These are phyloP conservation scores for Archegozetes longisetosus DNA, from an alignment of 1,140 invertebrate genomes.

Conservation along the genomic window DNA sequence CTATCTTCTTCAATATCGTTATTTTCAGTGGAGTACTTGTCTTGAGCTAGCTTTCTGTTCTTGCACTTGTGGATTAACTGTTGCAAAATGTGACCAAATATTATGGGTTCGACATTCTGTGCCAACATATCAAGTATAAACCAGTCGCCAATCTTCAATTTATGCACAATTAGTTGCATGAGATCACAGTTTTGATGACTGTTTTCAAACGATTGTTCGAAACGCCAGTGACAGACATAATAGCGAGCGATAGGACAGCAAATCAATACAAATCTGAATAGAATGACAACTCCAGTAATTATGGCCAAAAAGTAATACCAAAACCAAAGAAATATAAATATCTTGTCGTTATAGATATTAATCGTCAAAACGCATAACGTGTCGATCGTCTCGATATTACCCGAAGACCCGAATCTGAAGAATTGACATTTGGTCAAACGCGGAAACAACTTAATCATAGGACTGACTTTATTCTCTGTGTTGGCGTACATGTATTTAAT, in stretches of 20 bases:
- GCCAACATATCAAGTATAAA: conserved; percentile 47
- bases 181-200: too few relatives aligned
- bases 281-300: conserved; percentile 17
- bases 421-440: conserved; percentile 79
- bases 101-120: conserved; percentile 49
- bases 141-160: conserved; percentile 44
- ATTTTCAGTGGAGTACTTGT: too few relatives aligned
- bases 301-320: conserved; percentile 26
- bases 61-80: too few relatives aligned
- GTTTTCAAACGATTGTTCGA: neutral
- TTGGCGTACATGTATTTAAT: neutral
- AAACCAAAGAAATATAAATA: conserved; percentile 26
- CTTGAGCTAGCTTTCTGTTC: too few relatives aligned
- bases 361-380: conserved; percentile 28
- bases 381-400: conserved; percentile 24
- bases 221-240: neutral
- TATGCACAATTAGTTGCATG: conserved; percentile 9
- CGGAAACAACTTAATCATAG: conserved; percentile 45
- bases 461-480: neutral
- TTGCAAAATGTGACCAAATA: too few relatives aligned
- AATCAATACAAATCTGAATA: conserved; percentile 18
- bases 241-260: conserved; percentile 14
- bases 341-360: conserved; percentile 35
- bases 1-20: too few relatives aligned
- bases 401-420: conserved; percentile 70